Base-by-base conservation (phyloP, 2,797 vertebrate genomes). In the Etheostoma nigrum region DNA sequence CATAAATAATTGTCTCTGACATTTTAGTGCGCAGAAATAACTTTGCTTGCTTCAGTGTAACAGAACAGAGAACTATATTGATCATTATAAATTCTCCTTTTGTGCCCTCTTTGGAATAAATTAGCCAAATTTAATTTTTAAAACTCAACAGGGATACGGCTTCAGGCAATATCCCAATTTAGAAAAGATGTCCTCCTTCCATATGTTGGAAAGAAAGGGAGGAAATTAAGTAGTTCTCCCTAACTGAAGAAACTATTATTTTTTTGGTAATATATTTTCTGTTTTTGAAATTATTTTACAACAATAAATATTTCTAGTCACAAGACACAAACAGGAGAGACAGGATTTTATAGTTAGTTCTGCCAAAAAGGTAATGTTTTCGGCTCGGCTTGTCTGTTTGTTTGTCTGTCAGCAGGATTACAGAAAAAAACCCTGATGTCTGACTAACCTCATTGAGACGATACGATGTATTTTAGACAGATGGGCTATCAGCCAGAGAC, bases 21-120 rank as follows among this genome's bases (percentile, higher is more conserved):
- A 79, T 87, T 78, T 79, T 48, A 40, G 14, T 54, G 76, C 62
- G 63, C 65, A 74, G 69, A 83, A 82, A 87, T 81, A 86, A 60
- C 67, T 86, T 81, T 72, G 63, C 78, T 72, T 27, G 5, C 69
- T 66, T 76, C 67, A 86, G 78, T 64, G 33, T 76, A 81, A 79
- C 61, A 68, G 64, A 86, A 67, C 57, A 19, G 66, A 81, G 69
- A 74, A 74, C 65, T 47, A 30, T 82, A 85, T 80, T 84, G 78
- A 89, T 88, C 70, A 83, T 86, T 83, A 82, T 76, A 76, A 70
- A 86, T 87, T 83, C 67, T 75, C 44, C 54, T 81, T 86, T 85
- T 74, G 65, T 86, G 67, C 79, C 78, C 8, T 80, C 69, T 77
- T 87, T 79, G 55, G 84, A 86, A 86, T 89, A 83, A 86, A 88